These are phyloP conservation scores for Zonotrichia leucophrys DNA, from an alignment of 2,113 vertebrate species.

Conservation along the genomic window DNA sequence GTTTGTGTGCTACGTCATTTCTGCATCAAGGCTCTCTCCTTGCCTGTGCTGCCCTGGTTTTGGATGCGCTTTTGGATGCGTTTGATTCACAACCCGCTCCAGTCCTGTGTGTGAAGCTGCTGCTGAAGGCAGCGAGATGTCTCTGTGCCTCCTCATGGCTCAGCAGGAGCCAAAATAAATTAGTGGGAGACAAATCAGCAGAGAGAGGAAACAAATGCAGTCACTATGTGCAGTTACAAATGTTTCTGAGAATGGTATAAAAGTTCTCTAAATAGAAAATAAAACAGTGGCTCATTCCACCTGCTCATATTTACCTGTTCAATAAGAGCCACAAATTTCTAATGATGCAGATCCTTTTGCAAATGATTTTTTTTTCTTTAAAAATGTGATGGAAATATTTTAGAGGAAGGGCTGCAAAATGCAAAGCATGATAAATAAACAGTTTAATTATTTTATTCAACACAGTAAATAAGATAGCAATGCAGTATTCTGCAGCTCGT, in stretches of 20 bases:
- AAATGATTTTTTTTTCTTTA: not conserved
- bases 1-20: not conserved
- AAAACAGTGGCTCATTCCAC: not conserved
- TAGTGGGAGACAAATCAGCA: not conserved
- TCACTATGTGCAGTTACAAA: not conserved
- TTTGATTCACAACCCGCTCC: not conserved
- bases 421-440: not conserved
- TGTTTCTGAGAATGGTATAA: not conserved
- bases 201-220: not conserved
- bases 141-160: not conserved
- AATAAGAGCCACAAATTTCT: not conserved
- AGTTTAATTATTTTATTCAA: not conserved
- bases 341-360: not conserved
- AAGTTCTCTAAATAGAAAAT: not conserved
- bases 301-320: not conserved
- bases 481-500: not conserved
- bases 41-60: not conserved
- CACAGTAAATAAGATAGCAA: not conserved
- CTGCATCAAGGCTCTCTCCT: not conserved
- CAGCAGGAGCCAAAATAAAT: not conserved
- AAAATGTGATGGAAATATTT: not conserved
- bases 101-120: not conserved
- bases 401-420: not conserved
- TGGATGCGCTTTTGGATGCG: not conserved
- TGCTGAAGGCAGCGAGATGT: not conserved